These are phyloP conservation scores for Lithophane ornitopus DNA, from an alignment of 2,888 invertebrate genomes.

Conservation along the genomic window DNA sequence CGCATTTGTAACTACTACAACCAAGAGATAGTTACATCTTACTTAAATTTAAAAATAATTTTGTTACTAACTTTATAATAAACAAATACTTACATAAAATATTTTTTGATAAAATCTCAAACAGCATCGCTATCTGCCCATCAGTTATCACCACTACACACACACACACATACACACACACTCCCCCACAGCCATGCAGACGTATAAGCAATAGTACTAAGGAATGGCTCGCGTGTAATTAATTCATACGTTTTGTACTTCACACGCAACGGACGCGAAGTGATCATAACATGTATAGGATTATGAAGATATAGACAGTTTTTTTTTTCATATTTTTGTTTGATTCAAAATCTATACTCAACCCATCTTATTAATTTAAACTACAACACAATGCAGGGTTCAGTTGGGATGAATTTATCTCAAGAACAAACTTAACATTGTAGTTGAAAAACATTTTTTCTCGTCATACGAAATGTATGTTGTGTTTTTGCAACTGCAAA, in stretches of 20 bases:
- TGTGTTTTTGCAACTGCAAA: too few species aligned
- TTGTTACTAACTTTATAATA: not conserved
- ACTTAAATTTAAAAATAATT: not conserved
- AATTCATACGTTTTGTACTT: constrained; percentile 85
- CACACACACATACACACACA: not conserved
- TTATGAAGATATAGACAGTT: constrained; percentile 23
- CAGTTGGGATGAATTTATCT: too few species aligned
- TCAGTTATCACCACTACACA: constrained; percentile 55
- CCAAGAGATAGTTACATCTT: too few species aligned
- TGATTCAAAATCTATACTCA: too few species aligned
- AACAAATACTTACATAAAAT: constrained; percentile 9
- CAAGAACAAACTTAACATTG: too few species aligned
- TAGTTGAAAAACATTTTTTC: too few species aligned
- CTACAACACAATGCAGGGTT: too few species aligned
- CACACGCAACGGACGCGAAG: constrained; percentile 80
- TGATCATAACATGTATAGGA: constrained; percentile 78
- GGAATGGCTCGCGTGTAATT: constrained; percentile 77
- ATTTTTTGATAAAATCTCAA: not conserved
- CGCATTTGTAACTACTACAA: too few species aligned
- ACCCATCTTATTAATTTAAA: too few species aligned
- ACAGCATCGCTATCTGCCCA: constrained; percentile 44
- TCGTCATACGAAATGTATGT: too few species aligned
- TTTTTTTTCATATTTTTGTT: too few species aligned
- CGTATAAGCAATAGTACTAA: constrained; percentile 58
- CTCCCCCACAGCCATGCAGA: constrained; percentile 21